Percentiles rank a stretch among this genome's conserved stretches.
Conservation (phyloP, 2,888 invertebrate species). For the Actias luna region DNA sequence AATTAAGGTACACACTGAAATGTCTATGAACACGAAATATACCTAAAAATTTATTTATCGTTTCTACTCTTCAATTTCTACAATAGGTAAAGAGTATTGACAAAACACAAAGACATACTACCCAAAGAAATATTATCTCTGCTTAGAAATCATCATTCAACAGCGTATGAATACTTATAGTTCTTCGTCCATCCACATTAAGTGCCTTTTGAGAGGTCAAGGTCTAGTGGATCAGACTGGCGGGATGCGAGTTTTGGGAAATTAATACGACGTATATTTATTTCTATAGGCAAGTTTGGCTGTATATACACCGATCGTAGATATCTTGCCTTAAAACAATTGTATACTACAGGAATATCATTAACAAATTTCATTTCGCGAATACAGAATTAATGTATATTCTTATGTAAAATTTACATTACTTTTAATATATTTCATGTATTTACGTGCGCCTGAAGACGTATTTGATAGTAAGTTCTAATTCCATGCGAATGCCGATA, state of each 20-base stretch:
- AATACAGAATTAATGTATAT: background rate
- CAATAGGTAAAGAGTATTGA: background rate
- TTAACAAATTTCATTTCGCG: background rate
- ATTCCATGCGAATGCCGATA: too few relatives aligned
- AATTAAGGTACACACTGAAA: background rate
- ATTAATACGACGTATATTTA: background rate
- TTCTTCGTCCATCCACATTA: background rate
- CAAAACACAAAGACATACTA: background rate
- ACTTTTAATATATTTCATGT: too few relatives aligned
- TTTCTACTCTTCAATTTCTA: background rate
- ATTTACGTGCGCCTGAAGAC: too few relatives aligned
- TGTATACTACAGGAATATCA: background rate
- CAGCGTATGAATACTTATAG: background rate
- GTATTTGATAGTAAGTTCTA: too few relatives aligned
- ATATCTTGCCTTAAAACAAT: background rate
- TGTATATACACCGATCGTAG: background rate
- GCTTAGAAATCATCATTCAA: slow-evolving; percentile 1
- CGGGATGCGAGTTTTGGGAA: background rate
- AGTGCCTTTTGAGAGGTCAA: background rate
- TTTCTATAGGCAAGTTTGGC: background rate
- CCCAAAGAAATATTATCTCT: background rate
- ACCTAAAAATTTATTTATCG: background rate
- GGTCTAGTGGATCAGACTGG: background rate
- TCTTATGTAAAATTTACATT: too few relatives aligned
- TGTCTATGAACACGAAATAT: background rate